phyloP scores from a whole-genome alignment of 2,888 invertebrate species.

The Aporophyla nigra region DNA sequence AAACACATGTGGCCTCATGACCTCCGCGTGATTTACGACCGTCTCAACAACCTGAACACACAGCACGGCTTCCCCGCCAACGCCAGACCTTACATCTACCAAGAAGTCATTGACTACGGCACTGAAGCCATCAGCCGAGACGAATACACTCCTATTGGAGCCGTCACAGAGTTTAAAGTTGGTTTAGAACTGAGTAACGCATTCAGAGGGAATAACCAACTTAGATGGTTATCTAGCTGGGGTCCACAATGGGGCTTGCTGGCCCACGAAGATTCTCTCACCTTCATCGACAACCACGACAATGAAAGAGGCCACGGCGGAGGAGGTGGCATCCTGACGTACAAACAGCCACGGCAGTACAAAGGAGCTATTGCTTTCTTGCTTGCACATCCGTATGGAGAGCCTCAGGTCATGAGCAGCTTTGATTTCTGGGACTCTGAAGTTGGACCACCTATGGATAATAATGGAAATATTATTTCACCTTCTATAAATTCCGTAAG shows the following conservation, averaged over 20 bases:
- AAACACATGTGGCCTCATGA: conserved; percentile 95
- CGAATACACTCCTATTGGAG: conserved; percentile 90
- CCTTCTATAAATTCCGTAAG: conserved; percentile 92
- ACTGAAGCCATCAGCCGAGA: conserved; percentile 86
- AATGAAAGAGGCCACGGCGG: conserved; percentile 93
- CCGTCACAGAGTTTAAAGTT: conserved; percentile 93
- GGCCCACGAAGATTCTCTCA: conserved; percentile 89
- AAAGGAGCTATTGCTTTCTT: conserved; percentile 96
- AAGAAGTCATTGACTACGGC: conserved; percentile 94
- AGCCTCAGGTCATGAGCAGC: conserved; percentile 96
- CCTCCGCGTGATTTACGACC: conserved; percentile 92
- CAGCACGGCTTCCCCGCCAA: conserved; percentile 92
- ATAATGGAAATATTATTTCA: conserved; percentile 91
- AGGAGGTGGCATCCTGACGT: conserved; percentile 91
- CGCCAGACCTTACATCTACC: conserved; percentile 93
- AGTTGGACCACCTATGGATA: conserved; percentile 93
- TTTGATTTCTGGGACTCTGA: conserved; percentile 93
- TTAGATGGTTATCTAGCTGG: conserved; percentile 92
- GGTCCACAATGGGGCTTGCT: conserved; percentile 93
- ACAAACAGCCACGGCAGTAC: conserved; percentile 92
- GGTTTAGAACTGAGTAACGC: conserved; percentile 86
- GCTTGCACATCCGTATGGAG: conserved; percentile 95
- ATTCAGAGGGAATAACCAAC: conserved; percentile 87
- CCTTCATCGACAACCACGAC: conserved; percentile 96
- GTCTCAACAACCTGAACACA: conserved; percentile 91